Conservation (phyloP, 2,888 invertebrate genomes). For the Oxycera nigricornis region DNA sequence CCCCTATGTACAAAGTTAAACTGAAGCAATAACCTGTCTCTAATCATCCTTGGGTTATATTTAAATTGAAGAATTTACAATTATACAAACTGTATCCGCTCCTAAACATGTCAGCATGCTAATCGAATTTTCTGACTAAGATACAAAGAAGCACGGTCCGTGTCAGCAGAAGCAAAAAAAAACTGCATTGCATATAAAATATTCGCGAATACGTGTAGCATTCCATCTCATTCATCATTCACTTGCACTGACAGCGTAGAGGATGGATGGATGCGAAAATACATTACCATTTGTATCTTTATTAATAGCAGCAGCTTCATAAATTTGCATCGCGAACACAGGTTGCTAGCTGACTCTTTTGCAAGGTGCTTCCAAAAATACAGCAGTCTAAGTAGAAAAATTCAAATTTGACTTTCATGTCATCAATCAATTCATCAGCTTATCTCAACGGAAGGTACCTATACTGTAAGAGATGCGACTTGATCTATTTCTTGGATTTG, state of each 20-base stretch:
- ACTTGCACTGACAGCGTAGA: not conserved
- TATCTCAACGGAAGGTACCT: not conserved
- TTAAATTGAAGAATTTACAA: no score
- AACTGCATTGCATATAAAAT: not conserved
- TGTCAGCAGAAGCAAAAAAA: not conserved
- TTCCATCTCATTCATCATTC: not conserved
- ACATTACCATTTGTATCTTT: slow-evolving; percentile 10
- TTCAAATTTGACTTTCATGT: slow-evolving; percentile 26
- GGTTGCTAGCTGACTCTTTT: not conserved
- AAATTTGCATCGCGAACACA: slow-evolving; percentile 21
- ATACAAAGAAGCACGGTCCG: no score
- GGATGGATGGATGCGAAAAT: not conserved
- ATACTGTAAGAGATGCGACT: not conserved
- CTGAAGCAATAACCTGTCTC: no score
- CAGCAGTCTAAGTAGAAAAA: slow-evolving; percentile 4
- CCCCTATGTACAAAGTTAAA: no score
- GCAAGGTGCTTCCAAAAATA: slow-evolving; percentile 25
- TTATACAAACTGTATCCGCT: no score
- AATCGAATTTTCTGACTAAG: no score
- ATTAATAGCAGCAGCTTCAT: not conserved
- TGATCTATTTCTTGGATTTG: not conserved
- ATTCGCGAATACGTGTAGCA: not conserved
- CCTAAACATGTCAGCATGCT: no score
- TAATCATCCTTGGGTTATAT: no score
- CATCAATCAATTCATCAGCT: not conserved